Conservation (phyloP, 2,113 vertebrate genomes). For the Notiomystis cincta region DNA sequence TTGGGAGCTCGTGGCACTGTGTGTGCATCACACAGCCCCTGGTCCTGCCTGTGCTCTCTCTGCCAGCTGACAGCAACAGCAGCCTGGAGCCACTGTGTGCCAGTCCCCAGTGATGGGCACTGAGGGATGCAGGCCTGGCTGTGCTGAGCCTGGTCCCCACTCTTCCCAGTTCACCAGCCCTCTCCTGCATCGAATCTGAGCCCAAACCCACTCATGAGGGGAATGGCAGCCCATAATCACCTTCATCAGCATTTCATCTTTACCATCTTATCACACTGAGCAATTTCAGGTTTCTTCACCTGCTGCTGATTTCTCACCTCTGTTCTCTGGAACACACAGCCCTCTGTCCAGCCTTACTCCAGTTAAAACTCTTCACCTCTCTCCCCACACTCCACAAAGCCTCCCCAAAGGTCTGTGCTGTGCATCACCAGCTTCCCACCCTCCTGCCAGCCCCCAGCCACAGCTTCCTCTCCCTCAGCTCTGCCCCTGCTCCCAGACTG, state of each 20-base stretch:
- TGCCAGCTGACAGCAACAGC: background rate
- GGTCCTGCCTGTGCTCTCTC: background rate
- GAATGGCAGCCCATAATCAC: background rate
- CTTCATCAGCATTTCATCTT: background rate
- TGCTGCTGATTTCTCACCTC: background rate
- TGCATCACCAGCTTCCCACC: background rate
- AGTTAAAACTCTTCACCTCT: background rate
- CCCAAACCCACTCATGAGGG: rapidly evolving
- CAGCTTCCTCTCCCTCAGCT: rapidly evolving
- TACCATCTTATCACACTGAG: background rate
- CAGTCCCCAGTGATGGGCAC: background rate
- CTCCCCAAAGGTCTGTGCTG: rapidly evolving
- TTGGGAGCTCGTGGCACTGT: rapidly evolving
- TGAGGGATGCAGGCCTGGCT: rapidly evolving
- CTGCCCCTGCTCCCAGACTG: background rate
- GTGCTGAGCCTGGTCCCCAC: background rate
- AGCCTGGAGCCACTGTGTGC: background rate
- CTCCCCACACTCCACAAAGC: background rate
- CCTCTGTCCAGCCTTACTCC: background rate
- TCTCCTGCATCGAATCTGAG: background rate
- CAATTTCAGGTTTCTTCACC: background rate
- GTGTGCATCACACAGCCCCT: background rate
- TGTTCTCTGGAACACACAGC: background rate
- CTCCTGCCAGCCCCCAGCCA: background rate
- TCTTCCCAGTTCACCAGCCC: background rate